These are phyloP conservation scores for Oncorhynchus nerka DNA, from an alignment of 2,113 vertebrate species.

Conservation along the genomic window DNA sequence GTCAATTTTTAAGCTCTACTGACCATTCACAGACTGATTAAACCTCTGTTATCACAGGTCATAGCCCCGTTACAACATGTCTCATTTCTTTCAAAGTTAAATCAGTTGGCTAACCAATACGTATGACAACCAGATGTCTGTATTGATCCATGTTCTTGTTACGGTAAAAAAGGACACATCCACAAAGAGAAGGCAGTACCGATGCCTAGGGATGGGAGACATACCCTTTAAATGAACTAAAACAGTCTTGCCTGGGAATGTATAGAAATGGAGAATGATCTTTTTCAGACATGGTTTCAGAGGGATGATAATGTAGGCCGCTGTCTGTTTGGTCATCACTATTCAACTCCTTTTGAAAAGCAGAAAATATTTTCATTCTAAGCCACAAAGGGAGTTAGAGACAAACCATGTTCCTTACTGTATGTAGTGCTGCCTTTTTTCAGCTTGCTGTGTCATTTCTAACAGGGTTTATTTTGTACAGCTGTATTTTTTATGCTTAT, in stretches of 20 bases:
- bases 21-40: not conserved
- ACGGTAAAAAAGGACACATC: not conserved
- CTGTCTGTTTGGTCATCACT: not conserved
- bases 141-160: conserved; percentile 12
- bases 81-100: not conserved
- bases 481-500: conserved; percentile 11
- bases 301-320: not conserved
- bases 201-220: too few relatives aligned
- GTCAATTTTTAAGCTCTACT: not conserved
- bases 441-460: conserved; percentile 14
- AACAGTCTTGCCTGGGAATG: not conserved
- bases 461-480: conserved; percentile 35
- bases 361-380: not conserved
- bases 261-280: not conserved
- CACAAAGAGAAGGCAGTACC: not conserved
- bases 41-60: not conserved
- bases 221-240: conserved; percentile 4
- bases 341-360: not conserved
- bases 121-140: conserved; percentile 42
- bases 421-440: conserved; percentile 14
- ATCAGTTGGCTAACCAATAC: not conserved
- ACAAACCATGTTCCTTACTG: not conserved
- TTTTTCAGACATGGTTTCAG: not conserved
- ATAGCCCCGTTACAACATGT: not conserved
- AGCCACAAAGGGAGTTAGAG: not conserved